Evolutionary conservation across 2,113 vertebrate genomes (phyloP).

Genomic region (Callipepla squamata): DNA sequence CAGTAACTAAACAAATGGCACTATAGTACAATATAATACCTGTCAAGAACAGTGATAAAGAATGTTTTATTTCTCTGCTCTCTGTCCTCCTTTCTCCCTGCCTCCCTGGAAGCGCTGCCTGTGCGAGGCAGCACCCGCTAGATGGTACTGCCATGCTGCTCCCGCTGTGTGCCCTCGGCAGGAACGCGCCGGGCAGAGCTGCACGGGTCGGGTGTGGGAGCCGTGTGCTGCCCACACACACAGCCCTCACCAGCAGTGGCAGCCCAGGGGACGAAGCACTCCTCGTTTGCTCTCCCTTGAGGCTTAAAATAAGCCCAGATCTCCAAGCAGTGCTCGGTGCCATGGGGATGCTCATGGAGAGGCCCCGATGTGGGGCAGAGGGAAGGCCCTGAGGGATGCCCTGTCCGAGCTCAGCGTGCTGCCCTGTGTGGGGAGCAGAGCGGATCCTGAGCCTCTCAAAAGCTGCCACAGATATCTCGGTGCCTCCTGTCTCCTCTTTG

Average conservation of each 20-base stretch:
- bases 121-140: conserved; percentile 57
- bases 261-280: background rate
- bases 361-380: background rate
- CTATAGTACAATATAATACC: conserved; percentile 78
- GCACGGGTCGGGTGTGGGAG: background rate
- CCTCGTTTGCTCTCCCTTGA: background rate
- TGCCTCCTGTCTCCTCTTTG: background rate
- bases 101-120: conserved; percentile 40
- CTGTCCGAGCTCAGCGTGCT: background rate
- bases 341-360: fast-evolving
- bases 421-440: fast-evolving
- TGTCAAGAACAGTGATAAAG: conserved; percentile 77
- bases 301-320: background rate
- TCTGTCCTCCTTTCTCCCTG: conserved; percentile 67
- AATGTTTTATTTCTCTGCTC: conserved; percentile 77
- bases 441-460: background rate
- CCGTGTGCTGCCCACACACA: background rate
- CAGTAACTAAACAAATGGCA: conserved; percentile 80
- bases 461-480: fast-evolving
- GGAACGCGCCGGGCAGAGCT: background rate
- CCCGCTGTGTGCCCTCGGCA: background rate
- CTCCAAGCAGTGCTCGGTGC: background rate
- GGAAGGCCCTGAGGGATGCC: background rate
- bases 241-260: background rate
- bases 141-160: conserved; percentile 65